A percentile compares a stretch with the other conserved stretches of the same genome.
Evolutionary conservation across 2,888 invertebrate genomes (phyloP).

Genomic region (Chouioia cunea): DNA sequence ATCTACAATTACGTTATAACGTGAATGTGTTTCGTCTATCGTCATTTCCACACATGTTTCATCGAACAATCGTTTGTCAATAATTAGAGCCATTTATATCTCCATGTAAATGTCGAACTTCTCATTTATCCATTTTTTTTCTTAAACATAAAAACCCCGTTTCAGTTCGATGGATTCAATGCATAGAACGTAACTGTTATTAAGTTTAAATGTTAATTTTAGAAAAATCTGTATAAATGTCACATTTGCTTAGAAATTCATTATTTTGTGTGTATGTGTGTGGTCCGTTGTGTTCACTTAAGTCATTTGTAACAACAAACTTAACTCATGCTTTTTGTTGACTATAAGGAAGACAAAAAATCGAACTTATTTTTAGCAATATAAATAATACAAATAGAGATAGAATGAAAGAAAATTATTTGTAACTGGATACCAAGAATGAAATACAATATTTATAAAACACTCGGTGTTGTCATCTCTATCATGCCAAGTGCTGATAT

Average conservation of each 20-base stretch:
- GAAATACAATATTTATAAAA: conserved; percentile 13
- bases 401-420: conserved; percentile 7
- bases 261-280: conserved; percentile 32
- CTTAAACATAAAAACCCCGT: conserved; percentile 9
- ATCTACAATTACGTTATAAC: conserved; percentile 12
- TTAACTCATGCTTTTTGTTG: conserved; percentile 17
- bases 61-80: conserved; percentile 39
- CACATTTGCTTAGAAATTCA: conserved; percentile 25
- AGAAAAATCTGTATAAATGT: conserved; percentile 28
- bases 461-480: conserved; percentile 11
- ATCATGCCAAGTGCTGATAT: conserved; percentile 7
- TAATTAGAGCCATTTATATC: conserved; percentile 9
- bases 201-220: conserved; percentile 34
- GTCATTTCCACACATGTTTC: conserved; percentile 14
- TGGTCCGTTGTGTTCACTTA: conserved; percentile 43
- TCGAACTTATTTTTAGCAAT: conserved; percentile 39
- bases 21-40: background rate
- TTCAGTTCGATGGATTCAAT: conserved; percentile 2
- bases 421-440: conserved; percentile 1
- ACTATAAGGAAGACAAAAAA: conserved; percentile 40
- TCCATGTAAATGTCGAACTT: conserved; percentile 27
- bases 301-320: conserved; percentile 27
- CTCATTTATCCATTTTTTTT: conserved; percentile 20
- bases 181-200: conserved; percentile 24
- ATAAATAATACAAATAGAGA: conserved; percentile 4